Base-by-base conservation (phyloP, 2,113 vertebrate genomes). In the Apodemus sylvaticus region DNA sequence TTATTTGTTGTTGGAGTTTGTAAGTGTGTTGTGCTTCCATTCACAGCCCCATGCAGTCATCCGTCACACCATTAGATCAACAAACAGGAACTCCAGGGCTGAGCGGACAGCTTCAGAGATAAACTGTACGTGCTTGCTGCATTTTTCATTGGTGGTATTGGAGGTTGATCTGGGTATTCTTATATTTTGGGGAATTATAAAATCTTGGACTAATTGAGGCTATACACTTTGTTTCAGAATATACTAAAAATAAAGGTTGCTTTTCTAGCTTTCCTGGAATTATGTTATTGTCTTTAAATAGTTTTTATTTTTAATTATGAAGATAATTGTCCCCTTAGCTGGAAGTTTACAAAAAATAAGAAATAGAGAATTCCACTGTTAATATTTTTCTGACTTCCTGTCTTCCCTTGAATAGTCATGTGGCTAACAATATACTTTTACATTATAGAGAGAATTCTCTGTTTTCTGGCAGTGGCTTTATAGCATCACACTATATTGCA, bases 11-110 rank as follows among this genome's bases (percentile, higher is more conserved):
- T 96, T 48, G 93, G 73, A 79, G 73, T 91, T 71, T 53, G 53
- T 68, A 74, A 94, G 53, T 94, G 0, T 96, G 10, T 22, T 95
- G n/a, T 36, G 7, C 20, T 97, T 96, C 0, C 81, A 34, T 97
- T 93, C 90, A 74, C 98, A 99, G 99, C 99, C 99, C n/a, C 98
- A 99, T 92, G 98, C 99, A 8, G 97, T 98, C 0, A 99, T 99
- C 97, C 99, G 99, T 95, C 99, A 99, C 95, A 99, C 99, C 14
- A 99, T 99, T 98, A 99, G 99, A 91, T 99, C 99, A 88, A 99
- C 99, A 58, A 99, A 99, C 98, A 99, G 99, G 98, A 99, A 99
- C 3, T 92, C 98, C 88, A 98, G 99, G 97, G 99, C 99, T 9
- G 99, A 99, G 97, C 99, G 99, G 96, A 99, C 99, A 0, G 99